Evolutionary conservation across 1,140 invertebrate genomes (phyloP), one percentile per base, ranked within the genome.

Genomic region (Rhyzopertha dominica): DNA sequence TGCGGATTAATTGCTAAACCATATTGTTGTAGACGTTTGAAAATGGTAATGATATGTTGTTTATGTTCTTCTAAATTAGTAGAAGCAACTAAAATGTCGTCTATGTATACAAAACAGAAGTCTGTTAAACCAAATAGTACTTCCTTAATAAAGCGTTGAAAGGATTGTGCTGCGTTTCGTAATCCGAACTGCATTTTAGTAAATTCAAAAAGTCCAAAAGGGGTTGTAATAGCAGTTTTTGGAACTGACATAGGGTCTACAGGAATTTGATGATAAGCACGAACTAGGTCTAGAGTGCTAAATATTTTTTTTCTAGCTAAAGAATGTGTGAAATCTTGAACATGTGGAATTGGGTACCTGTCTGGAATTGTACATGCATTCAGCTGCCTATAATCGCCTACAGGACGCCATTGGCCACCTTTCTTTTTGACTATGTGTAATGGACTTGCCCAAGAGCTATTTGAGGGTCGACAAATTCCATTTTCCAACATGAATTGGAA

Each of bases 1-100:
- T n/a, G n/a, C 4, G 48, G 22, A 36, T 63, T 61, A 10, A 63
- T 53, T 5, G 49, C 22, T 8, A 64, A 5, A 5, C 62, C 62
- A 32, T 52, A 52, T 57, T 28, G 43, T 48, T 4, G 75, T 4
- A 38, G 20, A 8, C 36, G 36, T 4, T 22, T 14, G 5, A 38
- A 38, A 4, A 38, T 3, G n/a, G 8, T 10, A 24, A 8, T 53
- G 12, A 79, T 62, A 47, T 78, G 75, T 48, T 78, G 74, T 0
- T 76, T 12, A 47, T 72, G 74, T 48, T 5, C 55, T 63, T 7
- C 60, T 41, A 3, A 71, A 47, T 1, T 73, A 50, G 13, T 64
- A 40, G 51, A 72, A 62, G 31, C 69, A 4, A 77, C 51, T 3
- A 76, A 54, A 18, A 79, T 63, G 47, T 78, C 76, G 49, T 78